phyloP scores from a whole-genome alignment of 2,888 invertebrate genomes.

The Luperina nickerlii region DNA sequence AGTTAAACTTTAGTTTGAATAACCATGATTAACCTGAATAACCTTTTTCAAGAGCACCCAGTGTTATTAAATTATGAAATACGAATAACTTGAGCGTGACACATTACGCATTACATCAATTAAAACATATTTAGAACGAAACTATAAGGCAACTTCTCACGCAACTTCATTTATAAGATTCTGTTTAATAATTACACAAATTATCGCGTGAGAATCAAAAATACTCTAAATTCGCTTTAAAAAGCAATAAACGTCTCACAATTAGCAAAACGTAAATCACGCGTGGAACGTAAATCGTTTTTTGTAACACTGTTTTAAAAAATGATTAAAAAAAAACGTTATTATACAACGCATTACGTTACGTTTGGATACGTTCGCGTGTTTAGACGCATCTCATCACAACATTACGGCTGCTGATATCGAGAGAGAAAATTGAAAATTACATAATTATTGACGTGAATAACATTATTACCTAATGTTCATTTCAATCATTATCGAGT shows the following conservation, averaged over 20 bases:
- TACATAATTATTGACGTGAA: conserved; percentile 36
- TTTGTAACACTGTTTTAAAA: conserved; percentile 34
- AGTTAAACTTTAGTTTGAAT: background rate
- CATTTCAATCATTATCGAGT: conserved; percentile 13
- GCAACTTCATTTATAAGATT: conserved; percentile 27
- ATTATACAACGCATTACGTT: conserved; percentile 40
- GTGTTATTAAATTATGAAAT: conserved; percentile 3
- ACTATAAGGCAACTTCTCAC: conserved; percentile 11
- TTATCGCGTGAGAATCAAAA: conserved; percentile 34
- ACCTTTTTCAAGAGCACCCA: background rate
- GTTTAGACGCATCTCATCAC: conserved; percentile 70
- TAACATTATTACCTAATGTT: conserved; percentile 18
- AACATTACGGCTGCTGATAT: conserved; percentile 71
- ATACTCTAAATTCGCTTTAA: conserved; percentile 33
- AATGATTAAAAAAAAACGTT: background rate
- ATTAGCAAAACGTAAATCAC: conserved; percentile 59
- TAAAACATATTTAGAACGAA: conserved; percentile 28
- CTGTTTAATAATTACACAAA: conserved; percentile 46
- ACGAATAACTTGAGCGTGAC: background rate
- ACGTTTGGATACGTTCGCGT: conserved; percentile 72
- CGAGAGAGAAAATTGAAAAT: conserved; percentile 78
- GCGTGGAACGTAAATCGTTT: conserved; percentile 27
- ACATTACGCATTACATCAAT: conserved; percentile 25
- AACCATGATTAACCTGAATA: background rate
- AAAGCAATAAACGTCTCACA: conserved; percentile 46